phyloP scores from a whole-genome alignment of 1,140 invertebrate genomes.

The Paramacrobiotus metropolitanus region DNA sequence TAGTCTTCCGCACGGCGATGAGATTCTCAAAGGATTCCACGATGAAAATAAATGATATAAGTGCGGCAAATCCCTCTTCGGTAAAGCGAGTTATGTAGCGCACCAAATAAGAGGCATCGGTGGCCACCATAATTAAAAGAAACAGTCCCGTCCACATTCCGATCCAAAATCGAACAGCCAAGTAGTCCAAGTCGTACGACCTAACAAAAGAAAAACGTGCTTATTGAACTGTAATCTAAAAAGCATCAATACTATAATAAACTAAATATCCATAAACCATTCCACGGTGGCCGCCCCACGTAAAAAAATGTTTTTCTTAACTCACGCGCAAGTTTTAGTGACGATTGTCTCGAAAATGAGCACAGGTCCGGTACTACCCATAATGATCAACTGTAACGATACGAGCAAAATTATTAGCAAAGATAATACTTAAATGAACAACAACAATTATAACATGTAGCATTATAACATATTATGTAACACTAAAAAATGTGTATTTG shows the following conservation, averaged over 20 bases:
- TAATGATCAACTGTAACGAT: conserved; percentile 83
- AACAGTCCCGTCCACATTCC: conserved; percentile 76
- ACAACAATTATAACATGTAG: too few relatives aligned
- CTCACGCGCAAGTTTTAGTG: neutral
- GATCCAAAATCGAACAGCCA: conserved; percentile 81
- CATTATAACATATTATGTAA: too few relatives aligned
- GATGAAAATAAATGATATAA: conserved; percentile 97
- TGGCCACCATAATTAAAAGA: conserved; percentile 62
- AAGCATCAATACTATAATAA: too few relatives aligned
- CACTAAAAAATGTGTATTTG: too few relatives aligned
- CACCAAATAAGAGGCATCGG: conserved; percentile 89
- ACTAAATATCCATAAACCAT: too few relatives aligned
- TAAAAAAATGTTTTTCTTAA: too few relatives aligned
- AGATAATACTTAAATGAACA: too few relatives aligned
- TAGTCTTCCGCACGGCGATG: conserved; percentile 9
- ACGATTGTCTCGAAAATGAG: conserved; percentile 94
- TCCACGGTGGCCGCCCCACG: too few relatives aligned
- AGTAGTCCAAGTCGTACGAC: conserved; percentile 52
- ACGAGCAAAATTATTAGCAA: too few relatives aligned
- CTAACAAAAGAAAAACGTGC: conserved; percentile 24
- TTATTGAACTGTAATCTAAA: too few relatives aligned
- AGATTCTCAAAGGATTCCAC: conserved; percentile 56
- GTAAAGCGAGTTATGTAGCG: conserved; percentile 97
- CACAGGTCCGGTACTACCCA: conserved; percentile 91
- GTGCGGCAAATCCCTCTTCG: conserved; percentile 92